Conservation (phyloP, 1,140 invertebrate species). For the Zophobas atratus region DNA sequence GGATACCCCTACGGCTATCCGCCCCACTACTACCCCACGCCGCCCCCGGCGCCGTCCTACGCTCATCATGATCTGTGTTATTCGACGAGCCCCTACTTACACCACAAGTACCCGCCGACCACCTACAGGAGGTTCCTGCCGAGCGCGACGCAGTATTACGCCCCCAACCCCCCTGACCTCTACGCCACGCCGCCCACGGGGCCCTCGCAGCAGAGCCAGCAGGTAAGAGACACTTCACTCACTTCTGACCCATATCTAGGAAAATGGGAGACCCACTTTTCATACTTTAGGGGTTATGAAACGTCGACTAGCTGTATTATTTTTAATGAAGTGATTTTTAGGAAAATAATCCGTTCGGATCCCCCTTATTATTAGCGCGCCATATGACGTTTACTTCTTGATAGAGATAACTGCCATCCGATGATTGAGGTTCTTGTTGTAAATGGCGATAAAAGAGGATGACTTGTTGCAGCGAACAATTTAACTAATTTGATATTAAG, state of each 20-base stretch:
- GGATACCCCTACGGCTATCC: slow-evolving; percentile 68
- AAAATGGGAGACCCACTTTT: too few relatives aligned
- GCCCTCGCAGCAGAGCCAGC: slow-evolving; percentile 50
- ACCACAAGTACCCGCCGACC: slow-evolving; percentile 57
- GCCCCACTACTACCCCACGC: slow-evolving; percentile 71
- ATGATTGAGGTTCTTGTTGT: too few relatives aligned
- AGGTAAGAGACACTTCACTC: background rate
- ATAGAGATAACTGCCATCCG: too few relatives aligned
- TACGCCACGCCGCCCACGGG: slow-evolving; percentile 58
- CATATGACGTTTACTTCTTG: too few relatives aligned
- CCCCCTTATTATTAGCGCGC: too few relatives aligned
- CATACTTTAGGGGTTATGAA: too few relatives aligned
- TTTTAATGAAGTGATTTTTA: too few relatives aligned
- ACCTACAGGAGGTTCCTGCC: slow-evolving; percentile 59
- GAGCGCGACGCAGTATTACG: slow-evolving; percentile 62
- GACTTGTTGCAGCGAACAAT: slow-evolving; percentile 1
- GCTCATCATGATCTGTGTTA: slow-evolving; percentile 67
- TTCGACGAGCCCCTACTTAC: slow-evolving; percentile 59
- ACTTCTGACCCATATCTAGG: too few relatives aligned
- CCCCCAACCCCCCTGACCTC: slow-evolving; percentile 64
- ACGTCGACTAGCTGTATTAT: too few relatives aligned
- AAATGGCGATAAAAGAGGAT: background rate
- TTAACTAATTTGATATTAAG: slow-evolving; percentile 14
- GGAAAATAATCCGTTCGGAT: too few relatives aligned
- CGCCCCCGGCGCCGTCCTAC: slow-evolving; percentile 64